Conservation (phyloP, 1,140 invertebrate species). For the Platorchestia sp. region DNA sequence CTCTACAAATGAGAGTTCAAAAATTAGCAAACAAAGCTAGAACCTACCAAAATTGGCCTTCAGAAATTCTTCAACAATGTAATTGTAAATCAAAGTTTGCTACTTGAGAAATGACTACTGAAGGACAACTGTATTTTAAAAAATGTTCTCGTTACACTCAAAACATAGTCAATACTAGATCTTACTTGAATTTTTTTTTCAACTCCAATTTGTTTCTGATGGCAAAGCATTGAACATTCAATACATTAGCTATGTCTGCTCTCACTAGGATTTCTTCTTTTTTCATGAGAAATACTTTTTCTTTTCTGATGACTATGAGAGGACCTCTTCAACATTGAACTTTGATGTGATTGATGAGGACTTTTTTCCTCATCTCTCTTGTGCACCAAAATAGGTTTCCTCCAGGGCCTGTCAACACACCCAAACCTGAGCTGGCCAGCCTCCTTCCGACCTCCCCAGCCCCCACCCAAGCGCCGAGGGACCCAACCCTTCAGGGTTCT, state of each 20-base stretch:
- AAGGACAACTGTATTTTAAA: background rate
- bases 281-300: background rate
- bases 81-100: background rate
- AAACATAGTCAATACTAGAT: too few relatives aligned
- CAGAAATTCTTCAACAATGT: background rate
- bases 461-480: constrained; percentile 86
- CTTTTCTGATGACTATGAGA: background rate
- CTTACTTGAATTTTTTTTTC: too few relatives aligned
- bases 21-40: background rate
- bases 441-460: constrained; percentile 88
- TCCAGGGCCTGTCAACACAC: constrained; percentile 80
- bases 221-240: too few relatives aligned
- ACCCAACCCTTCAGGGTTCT: constrained; percentile 82
- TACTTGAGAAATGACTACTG: background rate
- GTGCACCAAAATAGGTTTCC: constrained; percentile 61
- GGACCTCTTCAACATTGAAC: background rate
- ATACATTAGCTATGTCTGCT: background rate
- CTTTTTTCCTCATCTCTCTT: background rate
- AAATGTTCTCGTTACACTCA: constrained; percentile 57
- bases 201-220: too few relatives aligned
- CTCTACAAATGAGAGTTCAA: background rate
- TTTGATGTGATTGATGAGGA: background rate
- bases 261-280: background rate
- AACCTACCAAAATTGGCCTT: background rate
- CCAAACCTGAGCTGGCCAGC: constrained; percentile 91